phyloP scores from a whole-genome alignment of 1,140 invertebrate genomes.

The Brachionus asplanchnoidis region DNA sequence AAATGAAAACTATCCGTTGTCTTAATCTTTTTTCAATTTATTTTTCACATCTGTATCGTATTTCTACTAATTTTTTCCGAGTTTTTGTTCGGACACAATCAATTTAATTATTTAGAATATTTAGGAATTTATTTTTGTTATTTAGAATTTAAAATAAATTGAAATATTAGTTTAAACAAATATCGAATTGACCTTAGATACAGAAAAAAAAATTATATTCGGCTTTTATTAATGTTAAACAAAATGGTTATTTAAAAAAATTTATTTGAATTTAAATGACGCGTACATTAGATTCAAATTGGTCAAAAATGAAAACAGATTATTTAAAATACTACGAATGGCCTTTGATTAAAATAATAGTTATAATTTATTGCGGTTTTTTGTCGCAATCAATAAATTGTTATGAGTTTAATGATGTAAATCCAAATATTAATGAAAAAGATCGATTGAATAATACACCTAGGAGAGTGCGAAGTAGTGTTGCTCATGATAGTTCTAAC shows the following conservation, averaged over 20 bases:
- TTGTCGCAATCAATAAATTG: background rate
- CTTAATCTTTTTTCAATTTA: background rate
- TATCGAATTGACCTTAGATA: background rate
- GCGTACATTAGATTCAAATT: background rate
- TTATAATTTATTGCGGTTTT: background rate
- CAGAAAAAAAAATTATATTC: background rate
- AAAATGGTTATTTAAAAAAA: background rate
- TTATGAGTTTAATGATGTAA: background rate
- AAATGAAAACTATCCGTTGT: background rate
- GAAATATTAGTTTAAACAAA: background rate
- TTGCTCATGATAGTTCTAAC: background rate
- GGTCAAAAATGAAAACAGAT: background rate
- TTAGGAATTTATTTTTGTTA: background rate
- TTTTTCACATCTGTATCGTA: background rate
- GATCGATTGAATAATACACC: background rate
- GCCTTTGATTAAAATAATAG: background rate
- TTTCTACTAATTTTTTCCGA: background rate
- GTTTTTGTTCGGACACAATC: background rate
- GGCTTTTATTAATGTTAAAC: background rate
- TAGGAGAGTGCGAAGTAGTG: background rate
- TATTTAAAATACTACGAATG: background rate
- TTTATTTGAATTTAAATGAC: background rate
- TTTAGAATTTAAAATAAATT: background rate
- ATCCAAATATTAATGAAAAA: background rate
- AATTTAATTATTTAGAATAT: background rate